These are phyloP conservation scores for Bombus consobrinus DNA, from an alignment of 1,140 invertebrate species.

Conservation along the genomic window DNA sequence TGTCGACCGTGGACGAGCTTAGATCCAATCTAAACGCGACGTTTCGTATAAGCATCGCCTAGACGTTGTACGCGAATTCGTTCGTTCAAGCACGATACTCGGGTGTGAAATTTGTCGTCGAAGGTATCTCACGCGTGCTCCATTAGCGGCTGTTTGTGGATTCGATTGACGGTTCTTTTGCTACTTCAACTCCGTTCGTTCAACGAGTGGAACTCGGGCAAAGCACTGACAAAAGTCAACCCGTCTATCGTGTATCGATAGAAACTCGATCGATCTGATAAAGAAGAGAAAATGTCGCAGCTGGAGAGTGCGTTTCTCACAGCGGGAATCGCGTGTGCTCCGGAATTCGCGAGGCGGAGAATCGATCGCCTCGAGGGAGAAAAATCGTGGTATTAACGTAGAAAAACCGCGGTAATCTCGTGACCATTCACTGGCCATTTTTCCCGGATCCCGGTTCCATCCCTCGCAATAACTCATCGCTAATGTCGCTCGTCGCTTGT, in stretches of 20 bases:
- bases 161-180: no score
- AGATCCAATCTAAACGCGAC: neutral
- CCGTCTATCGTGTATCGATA: no score
- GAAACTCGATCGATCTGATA: neutral
- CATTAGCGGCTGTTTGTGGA: no score
- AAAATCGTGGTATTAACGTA: neutral
- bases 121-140: no score
- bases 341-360: neutral
- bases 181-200: no score
- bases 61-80: no score
- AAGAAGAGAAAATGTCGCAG: neutral
- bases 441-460: neutral
- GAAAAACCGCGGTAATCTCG: conserved; percentile 51
- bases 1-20: conserved; percentile 37
- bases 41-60: neutral
- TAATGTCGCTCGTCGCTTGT: conserved; percentile 54
- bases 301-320: neutral
- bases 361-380: neutral
- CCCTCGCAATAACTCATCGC: conserved; percentile 55
- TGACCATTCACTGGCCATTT: conserved; percentile 50
- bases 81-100: no score
- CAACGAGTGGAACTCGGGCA: no score
- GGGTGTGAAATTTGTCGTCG: neutral
- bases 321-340: conserved; percentile 39
- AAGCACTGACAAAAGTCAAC: neutral